Conservation (phyloP, 2,888 invertebrate genomes). For the Beris chalybata region DNA sequence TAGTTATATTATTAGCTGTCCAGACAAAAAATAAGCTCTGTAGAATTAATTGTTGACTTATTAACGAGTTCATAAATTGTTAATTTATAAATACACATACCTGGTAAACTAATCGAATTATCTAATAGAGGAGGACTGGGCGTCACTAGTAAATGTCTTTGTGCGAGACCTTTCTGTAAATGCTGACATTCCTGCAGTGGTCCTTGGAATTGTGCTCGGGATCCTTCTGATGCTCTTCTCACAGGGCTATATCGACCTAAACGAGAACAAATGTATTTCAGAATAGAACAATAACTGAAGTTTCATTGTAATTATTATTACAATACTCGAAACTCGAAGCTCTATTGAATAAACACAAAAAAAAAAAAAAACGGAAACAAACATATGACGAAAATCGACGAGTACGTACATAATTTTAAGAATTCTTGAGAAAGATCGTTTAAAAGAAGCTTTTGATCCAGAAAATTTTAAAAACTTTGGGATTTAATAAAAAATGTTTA, state of each 20-base stretch:
- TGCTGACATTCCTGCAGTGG: slow-evolving; percentile 79
- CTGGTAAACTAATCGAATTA: slow-evolving; percentile 57
- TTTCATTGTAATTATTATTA: too few relatives aligned
- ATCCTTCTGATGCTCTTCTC: slow-evolving; percentile 79
- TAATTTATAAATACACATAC: slow-evolving; percentile 43
- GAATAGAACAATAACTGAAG: too few relatives aligned
- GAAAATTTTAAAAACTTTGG: neutral
- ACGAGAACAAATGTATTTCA: neutral
- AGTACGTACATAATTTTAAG: neutral
- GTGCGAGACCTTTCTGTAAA: slow-evolving; percentile 63
- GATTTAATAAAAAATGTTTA: neutral
- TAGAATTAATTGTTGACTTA: neutral
- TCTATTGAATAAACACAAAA: neutral
- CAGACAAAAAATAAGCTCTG: too few relatives aligned
- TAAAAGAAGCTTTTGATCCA: neutral
- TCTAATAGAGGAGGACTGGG: slow-evolving; percentile 56
- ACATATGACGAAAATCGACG: neutral
- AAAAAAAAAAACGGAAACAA: neutral
- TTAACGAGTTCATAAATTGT: neutral
- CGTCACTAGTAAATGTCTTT: slow-evolving; percentile 55
- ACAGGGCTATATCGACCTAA: slow-evolving; percentile 83
- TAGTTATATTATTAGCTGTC: too few relatives aligned
- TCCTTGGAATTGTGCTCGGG: slow-evolving; percentile 62
- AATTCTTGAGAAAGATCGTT: neutral
- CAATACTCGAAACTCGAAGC: neutral